These are phyloP conservation scores for Stegodyphus mimosarum DNA, from an alignment of 1,140 invertebrate species.

Conservation along the genomic window DNA sequence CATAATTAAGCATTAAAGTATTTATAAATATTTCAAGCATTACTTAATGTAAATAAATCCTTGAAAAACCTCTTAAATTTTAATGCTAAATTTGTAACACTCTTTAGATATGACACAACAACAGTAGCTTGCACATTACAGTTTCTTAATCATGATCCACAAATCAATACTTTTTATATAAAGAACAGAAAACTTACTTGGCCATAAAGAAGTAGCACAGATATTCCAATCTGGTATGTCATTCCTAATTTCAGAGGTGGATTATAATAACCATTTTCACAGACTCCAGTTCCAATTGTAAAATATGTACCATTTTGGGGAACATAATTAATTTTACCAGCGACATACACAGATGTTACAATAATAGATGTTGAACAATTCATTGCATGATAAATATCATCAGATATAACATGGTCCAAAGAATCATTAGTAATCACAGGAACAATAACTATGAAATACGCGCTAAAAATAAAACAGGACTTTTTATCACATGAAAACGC, in stretches of 20 bases:
- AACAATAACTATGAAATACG: slow-evolving; percentile 9
- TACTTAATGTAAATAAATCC: no score
- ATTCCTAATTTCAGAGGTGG: slow-evolving; percentile 13
- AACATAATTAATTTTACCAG: neutral
- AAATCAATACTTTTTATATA: no score
- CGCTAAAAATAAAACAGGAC: slow-evolving; percentile 1
- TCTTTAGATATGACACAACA: no score
- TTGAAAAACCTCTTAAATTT: no score
- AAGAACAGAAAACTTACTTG: no score
- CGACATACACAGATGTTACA: neutral
- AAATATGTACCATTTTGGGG: slow-evolving; percentile 11
- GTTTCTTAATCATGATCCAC: no score
- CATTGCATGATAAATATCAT: neutral
- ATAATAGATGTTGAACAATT: neutral
- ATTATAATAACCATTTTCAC: slow-evolving; percentile 27
- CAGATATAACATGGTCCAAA: neutral
- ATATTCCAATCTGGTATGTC: slow-evolving; percentile 26
- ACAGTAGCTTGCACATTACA: no score
- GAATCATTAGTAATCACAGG: neutral
- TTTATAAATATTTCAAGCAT: no score
- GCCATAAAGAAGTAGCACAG: no score
- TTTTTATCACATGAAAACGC: no score
- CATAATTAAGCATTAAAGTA: no score
- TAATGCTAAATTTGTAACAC: no score
- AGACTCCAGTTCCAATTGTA: slow-evolving; percentile 21